A percentile compares a stretch with the other conserved stretches of the same genome.
phyloP scores from a whole-genome alignment of 2,888 invertebrate species.

The Lithodes maja region DNA sequence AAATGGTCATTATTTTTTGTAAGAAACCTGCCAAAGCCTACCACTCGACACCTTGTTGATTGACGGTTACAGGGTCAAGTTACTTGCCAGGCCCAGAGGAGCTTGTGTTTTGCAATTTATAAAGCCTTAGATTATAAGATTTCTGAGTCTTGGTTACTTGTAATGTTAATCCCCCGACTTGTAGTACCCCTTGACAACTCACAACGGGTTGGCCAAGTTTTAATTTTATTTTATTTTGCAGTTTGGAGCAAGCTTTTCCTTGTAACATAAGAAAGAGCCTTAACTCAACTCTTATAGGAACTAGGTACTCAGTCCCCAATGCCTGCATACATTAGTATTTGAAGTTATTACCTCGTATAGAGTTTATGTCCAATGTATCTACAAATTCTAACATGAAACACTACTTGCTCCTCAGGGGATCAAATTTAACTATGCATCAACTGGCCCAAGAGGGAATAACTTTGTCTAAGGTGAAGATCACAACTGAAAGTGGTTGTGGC shows the following conservation, averaged over 20 bases:
- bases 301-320: slow-evolving; percentile 58
- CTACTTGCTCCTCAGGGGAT: slow-evolving; percentile 63
- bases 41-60: slow-evolving; percentile 33
- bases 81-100: slow-evolving; percentile 23
- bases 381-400: slow-evolving; percentile 55
- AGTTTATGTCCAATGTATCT: slow-evolving; percentile 66
- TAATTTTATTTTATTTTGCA: slow-evolving; percentile 44
- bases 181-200: slow-evolving; percentile 45
- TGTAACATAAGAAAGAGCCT: slow-evolving; percentile 61
- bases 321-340: slow-evolving; percentile 65
- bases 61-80: slow-evolving; percentile 17
- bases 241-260: slow-evolving; percentile 65
- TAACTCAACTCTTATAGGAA: slow-evolving; percentile 65
- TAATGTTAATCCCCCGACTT: slow-evolving; percentile 20
- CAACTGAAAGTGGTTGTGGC: slow-evolving; percentile 32
- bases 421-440: slow-evolving; percentile 63
- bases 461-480: slow-evolving; percentile 26
- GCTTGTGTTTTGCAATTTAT: slow-evolving; percentile 2
- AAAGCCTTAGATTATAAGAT: slow-evolving; percentile 22
- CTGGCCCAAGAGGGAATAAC: slow-evolving; percentile 55
- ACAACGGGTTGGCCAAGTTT: slow-evolving; percentile 32
- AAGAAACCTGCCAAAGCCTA: slow-evolving; percentile 36
- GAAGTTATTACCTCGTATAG: slow-evolving; percentile 64
- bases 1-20: slow-evolving; percentile 44
- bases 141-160: slow-evolving; percentile 27